Evolutionary conservation across 2,888 invertebrate species (phyloP).

Genomic region (Dascillus cervinus): DNA sequence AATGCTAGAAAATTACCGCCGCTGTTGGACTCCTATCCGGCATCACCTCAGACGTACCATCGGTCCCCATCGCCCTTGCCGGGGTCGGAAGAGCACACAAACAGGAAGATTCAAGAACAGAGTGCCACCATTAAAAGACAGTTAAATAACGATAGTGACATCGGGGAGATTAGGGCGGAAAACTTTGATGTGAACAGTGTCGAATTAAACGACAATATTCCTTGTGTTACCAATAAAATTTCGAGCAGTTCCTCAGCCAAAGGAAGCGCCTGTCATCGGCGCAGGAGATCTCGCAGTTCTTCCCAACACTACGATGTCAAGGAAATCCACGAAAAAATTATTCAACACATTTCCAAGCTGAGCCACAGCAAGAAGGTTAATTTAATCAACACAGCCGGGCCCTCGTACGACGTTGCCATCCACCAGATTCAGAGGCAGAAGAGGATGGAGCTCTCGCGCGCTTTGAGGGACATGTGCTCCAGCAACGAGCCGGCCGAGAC

Average conservation of each 20-base stretch:
- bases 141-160: not conserved
- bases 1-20: too few relatives aligned
- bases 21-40: too few relatives aligned
- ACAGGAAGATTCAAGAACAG: conserved; percentile 33
- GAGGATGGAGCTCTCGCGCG: conserved; percentile 35
- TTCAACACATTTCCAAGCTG: conserved; percentile 34
- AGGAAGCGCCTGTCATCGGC: not conserved
- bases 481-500: conserved; percentile 20
- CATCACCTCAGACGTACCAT: too few relatives aligned
- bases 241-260: not conserved
- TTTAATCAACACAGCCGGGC: conserved; percentile 31
- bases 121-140: conserved; percentile 35
- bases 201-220: not conserved
- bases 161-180: not conserved
- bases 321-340: conserved; percentile 35
- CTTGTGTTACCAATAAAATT: not conserved
- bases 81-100: conserved; percentile 35
- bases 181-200: not conserved
- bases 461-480: conserved; percentile 33
- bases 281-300: not conserved
- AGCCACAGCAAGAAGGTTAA: conserved; percentile 34
- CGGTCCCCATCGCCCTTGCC: conserved; percentile 28
- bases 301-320: conserved; percentile 19
- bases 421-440: conserved; percentile 36
- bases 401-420: conserved; percentile 33